Base-by-base conservation (phyloP, 2,113 vertebrate genomes). In the Ginglymostoma cirratum region DNA sequence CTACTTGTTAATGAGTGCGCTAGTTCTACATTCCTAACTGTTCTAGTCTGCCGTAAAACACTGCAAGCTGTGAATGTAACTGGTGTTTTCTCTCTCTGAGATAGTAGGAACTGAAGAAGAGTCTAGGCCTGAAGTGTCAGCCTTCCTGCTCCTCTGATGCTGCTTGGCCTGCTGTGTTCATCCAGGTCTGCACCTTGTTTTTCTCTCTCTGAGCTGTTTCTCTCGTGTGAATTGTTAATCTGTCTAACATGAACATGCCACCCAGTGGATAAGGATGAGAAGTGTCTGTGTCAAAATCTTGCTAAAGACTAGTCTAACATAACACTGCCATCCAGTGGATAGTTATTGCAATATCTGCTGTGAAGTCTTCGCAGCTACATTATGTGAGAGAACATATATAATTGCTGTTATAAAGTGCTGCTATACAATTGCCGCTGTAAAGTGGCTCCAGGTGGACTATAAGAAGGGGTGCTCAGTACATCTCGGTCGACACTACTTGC, bases 281-380 rank as follows among this genome's bases (percentile, higher is more conserved):
- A 92, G 24, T 2, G 30, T n/a, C 87, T 6, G 52, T n/a, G 55
- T 3, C 52, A 65, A 30, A 92, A n/a, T 34, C 15, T 34, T n/a
- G 34, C 55, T 65, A 14, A 30, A 90, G 27, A 34, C 48, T n/a
- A 0, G 30, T 27, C 30, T 5, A 70, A 70, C 48, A 2, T 72
- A 27, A 72, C 8, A 45, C 24, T 95, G 94, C 67, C 94, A 95
- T 52, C 94, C 21, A 95, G 67, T 95, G 94, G 94, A 48, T 5
- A 15, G 4, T 95, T 72, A 48, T 34, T 48, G 94, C 69, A 94
- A 24, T 8, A 10, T 12, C 21, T 27, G 38, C 45, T 5, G 14
- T 27, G 34, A 72, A 48, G 48, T 72, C 69, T 70, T 17, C 15
- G 34, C n/a, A 30, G 3, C 15, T 45, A 7, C 8, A 72, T 14